Evolutionary conservation across 2,113 vertebrate species (phyloP).

Genomic region (Tachysurus fulvidraco): DNA sequence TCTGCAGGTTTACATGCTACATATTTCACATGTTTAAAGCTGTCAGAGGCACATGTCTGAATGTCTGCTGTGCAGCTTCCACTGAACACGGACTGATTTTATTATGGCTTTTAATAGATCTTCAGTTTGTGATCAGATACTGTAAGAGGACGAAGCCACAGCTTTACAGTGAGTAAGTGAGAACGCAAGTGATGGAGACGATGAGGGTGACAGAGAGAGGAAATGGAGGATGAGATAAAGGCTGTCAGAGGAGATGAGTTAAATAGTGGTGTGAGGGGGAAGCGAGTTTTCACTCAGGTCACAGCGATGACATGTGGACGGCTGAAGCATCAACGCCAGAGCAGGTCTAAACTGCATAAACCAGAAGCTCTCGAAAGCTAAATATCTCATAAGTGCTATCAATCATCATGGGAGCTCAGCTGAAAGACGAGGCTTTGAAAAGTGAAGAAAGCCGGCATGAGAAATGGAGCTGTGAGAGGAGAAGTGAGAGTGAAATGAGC

Average conservation of each 20-base stretch:
- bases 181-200: background rate
- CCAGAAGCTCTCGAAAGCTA: constrained; percentile 60
- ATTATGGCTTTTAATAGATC: background rate
- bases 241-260: background rate
- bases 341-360: constrained; percentile 37
- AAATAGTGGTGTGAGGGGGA: constrained; percentile 16
- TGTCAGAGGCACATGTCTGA: background rate
- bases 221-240: background rate
- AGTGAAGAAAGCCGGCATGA: constrained; percentile 46
- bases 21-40: background rate
- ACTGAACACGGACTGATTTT: background rate
- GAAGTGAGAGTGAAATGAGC: constrained; percentile 43
- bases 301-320: constrained; percentile 31
- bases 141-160: background rate
- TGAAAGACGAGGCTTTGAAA: constrained; percentile 54
- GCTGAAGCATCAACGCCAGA: constrained; percentile 25
- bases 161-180: background rate
- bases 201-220: background rate
- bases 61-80: background rate
- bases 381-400: constrained; percentile 61
- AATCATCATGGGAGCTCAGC: constrained; percentile 60
- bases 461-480: constrained; percentile 62
- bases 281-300: constrained; percentile 50
- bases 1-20: background rate
- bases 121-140: background rate